Percentiles rank a stretch among this genome's conserved stretches.
These are phyloP conservation scores for Origma solitaria DNA, from an alignment of 2,113 vertebrate species.

Conservation along the genomic window DNA sequence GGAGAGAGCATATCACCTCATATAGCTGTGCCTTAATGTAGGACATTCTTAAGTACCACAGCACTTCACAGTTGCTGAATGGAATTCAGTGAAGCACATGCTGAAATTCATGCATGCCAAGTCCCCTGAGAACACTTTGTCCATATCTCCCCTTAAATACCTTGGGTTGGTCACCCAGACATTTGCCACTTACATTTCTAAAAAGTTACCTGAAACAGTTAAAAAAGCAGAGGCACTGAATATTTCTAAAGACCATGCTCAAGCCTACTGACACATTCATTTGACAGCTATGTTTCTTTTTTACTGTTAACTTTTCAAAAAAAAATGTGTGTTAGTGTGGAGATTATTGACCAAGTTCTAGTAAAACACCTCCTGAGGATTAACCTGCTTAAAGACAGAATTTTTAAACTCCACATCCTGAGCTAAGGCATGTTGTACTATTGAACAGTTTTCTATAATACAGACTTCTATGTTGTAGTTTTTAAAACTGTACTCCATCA, in stretches of 20 bases:
- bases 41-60: background rate
- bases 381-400: background rate
- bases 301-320: background rate
- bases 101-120: background rate
- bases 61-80: background rate
- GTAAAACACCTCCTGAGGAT: background rate
- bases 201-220: background rate
- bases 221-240: background rate
- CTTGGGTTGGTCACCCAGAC: background rate
- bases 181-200: background rate
- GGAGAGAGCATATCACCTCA: background rate
- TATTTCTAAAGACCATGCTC: background rate
- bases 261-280: background rate
- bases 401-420: background rate
- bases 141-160: background rate
- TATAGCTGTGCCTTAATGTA: background rate
- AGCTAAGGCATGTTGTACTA: background rate
- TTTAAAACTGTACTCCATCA: background rate
- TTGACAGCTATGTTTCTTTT: background rate
- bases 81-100: background rate
- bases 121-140: background rate
- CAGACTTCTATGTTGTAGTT: background rate
- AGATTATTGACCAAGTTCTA: background rate
- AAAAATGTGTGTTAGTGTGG: background rate
- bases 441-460: background rate